A percentile compares a stretch with the other conserved stretches of the same genome.
These are phyloP conservation scores for Brachyptera risi DNA, from an alignment of 2,888 invertebrate species.

Conservation along the genomic window DNA sequence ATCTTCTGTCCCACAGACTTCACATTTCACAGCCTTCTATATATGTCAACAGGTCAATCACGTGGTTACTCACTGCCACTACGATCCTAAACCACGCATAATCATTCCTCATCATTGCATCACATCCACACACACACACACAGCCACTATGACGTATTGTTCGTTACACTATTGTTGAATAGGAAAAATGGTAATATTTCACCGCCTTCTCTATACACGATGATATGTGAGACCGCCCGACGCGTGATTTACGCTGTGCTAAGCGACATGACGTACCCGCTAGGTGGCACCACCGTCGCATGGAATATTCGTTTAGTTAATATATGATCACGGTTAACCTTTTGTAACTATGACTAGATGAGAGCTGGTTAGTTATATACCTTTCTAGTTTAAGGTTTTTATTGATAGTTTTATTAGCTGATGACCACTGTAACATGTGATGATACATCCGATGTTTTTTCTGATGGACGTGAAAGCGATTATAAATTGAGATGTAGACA, in stretches of 20 bases:
- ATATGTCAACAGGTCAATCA: background rate
- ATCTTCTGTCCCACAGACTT: background rate
- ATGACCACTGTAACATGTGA: too few relatives aligned
- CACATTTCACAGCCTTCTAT: background rate
- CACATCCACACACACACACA: too few relatives aligned
- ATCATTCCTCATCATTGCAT: too few relatives aligned
- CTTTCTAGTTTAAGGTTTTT: too few relatives aligned
- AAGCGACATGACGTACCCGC: slow-evolving; percentile 22
- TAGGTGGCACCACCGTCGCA: slow-evolving; percentile 24
- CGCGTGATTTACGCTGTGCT: slow-evolving; percentile 30
- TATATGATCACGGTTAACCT: background rate
- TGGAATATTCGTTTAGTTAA: slow-evolving; percentile 1
- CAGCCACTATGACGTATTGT: background rate
- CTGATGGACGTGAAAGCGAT: too few relatives aligned
- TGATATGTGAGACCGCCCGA: slow-evolving; percentile 30
- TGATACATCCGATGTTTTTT: too few relatives aligned
- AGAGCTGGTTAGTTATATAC: too few relatives aligned
- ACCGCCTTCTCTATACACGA: slow-evolving; percentile 18
- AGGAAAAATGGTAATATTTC: slow-evolving; percentile 2
- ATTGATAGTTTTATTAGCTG: too few relatives aligned
- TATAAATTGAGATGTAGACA: too few relatives aligned
- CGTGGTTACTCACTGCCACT: background rate
- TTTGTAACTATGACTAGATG: background rate
- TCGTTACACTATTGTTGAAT: slow-evolving; percentile 12
- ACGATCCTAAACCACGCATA: background rate